A percentile compares a stretch with the other conserved stretches of the same genome.
These are phyloP conservation scores for Triops longicaudatus DNA, from an alignment of 1,140 invertebrate genomes.

Conservation along the genomic window DNA sequence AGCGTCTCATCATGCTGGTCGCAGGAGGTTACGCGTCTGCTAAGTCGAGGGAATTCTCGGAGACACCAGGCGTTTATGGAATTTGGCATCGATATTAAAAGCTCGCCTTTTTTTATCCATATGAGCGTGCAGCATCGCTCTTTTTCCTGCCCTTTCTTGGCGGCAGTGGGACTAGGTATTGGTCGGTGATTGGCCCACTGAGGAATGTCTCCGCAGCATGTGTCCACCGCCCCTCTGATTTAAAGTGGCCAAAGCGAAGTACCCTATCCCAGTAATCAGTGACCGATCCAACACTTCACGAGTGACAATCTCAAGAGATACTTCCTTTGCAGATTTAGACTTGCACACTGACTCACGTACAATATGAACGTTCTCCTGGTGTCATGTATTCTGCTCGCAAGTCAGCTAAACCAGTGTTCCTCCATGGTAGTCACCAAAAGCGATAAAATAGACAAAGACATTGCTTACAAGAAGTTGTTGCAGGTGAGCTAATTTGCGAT, in stretches of 20 bases:
- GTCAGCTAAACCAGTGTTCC: not conserved
- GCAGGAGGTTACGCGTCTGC: not conserved
- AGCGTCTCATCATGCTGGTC: not conserved
- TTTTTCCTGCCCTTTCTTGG: conserved; percentile 4
- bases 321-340: not conserved
- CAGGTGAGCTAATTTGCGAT: not conserved
- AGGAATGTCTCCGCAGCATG: conserved; percentile 14
- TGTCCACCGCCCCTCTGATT: conserved; percentile 13
- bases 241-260: conserved; percentile 9
- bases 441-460: not conserved
- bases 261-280: conserved; percentile 3
- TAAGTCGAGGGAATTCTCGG: conserved; percentile 1
- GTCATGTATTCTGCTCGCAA: not conserved
- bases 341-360: not conserved
- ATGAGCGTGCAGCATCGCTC: not conserved
- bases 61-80: conserved; percentile 10
- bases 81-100: conserved; percentile 13
- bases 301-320: not conserved
- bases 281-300: conserved; percentile 1
- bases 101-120: conserved; percentile 12
- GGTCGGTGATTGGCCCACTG: conserved; percentile 2
- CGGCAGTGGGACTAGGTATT: not conserved
- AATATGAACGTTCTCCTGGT: not conserved
- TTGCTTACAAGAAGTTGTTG: not conserved
- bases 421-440: not conserved